Percentiles rank a stretch among this genome's conserved stretches.
Conservation (phyloP, 2,888 invertebrate species). For the Ametastegia equiseti region DNA sequence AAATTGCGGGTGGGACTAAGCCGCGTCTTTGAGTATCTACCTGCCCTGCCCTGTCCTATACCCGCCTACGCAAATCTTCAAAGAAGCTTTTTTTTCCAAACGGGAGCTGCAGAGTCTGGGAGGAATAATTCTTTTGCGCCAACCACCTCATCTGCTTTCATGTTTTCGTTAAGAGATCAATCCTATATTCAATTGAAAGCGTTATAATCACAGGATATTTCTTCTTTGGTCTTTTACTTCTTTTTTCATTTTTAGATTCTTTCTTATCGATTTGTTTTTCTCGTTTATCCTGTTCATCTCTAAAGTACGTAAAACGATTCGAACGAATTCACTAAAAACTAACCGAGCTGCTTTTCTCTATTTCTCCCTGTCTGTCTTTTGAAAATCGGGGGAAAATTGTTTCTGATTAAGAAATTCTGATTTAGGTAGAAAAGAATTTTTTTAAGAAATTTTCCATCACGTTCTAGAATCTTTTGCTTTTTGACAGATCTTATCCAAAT, state of each 20-base stretch:
- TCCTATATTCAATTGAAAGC: not conserved
- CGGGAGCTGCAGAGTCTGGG: not conserved
- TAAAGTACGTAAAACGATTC: no score
- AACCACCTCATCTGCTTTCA: slow-evolving; percentile 5
- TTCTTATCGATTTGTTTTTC: not conserved
- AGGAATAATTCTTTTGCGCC: not conserved
- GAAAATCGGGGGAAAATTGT: no score
- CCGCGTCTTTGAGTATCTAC: no score
- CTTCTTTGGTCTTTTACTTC: not conserved
- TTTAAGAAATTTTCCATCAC: no score
- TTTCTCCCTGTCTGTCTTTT: no score
- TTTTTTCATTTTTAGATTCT: not conserved
- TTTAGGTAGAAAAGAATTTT: no score
- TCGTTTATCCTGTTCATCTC: not conserved
- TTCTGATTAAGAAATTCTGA: no score
- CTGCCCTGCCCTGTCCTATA: no score
- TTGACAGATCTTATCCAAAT: no score
- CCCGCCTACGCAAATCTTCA: not conserved
- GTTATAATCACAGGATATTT: not conserved
- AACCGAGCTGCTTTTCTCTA: no score
- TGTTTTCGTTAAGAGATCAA: slow-evolving; percentile 5
- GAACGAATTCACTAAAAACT: no score
- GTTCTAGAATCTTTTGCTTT: no score
- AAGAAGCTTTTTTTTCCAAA: not conserved
- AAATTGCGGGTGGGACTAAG: not conserved